These are phyloP conservation scores for Elmis aenea DNA, from an alignment of 2,888 invertebrate species.

Conservation along the genomic window DNA sequence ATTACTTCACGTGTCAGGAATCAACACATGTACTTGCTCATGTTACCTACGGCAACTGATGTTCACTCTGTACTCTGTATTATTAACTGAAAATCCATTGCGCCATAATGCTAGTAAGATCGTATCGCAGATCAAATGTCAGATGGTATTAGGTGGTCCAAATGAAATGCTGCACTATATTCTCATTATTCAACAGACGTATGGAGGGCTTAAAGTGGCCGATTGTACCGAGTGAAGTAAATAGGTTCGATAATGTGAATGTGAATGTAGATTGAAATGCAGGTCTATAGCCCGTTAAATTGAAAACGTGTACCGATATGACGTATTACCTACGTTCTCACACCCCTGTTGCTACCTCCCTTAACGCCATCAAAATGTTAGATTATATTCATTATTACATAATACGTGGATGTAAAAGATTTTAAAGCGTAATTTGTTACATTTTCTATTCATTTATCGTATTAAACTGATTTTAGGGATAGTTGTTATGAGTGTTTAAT, in stretches of 20 bases:
- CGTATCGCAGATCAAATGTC: conserved; percentile 32
- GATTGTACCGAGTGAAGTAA: conserved; percentile 23
- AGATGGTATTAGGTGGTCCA: conserved; percentile 31
- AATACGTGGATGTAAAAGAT: no score
- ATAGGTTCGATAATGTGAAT: conserved; percentile 32
- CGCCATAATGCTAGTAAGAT: conserved; percentile 27
- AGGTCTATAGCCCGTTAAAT: conserved; percentile 38
- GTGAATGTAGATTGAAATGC: conserved; percentile 34
- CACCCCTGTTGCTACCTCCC: conserved; percentile 14
- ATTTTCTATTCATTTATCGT: no score
- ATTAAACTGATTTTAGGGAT: no score
- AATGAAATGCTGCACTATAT: conserved; percentile 20
- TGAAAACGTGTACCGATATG: conserved; percentile 38
- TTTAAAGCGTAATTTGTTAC: no score
- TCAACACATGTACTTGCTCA: no score
- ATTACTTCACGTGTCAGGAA: no score
- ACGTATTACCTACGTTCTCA: conserved; percentile 31
- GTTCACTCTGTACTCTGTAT: no score
- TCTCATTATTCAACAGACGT: conserved; percentile 8
- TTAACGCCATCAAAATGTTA: no score
- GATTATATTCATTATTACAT: no score
- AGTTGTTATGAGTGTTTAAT: no score
- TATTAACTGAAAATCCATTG: no score
- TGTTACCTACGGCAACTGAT: no score
- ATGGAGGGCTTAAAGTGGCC: conserved; percentile 8